A percentile compares a stretch with the other conserved stretches of the same genome.
These are phyloP conservation scores for Ligdia adustata DNA, from an alignment of 2,888 invertebrate species.

Conservation along the genomic window DNA sequence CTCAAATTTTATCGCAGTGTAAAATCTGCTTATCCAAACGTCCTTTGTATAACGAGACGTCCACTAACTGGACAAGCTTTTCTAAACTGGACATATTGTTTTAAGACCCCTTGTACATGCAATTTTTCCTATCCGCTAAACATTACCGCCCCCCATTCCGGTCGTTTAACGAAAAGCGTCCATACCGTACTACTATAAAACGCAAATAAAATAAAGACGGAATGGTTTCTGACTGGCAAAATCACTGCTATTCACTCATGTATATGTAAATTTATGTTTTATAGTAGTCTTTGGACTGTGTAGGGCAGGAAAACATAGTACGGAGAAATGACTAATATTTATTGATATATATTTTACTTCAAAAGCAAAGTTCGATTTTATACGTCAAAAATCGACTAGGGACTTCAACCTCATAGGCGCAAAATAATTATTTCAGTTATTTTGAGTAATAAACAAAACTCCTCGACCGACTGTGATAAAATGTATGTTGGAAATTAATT, in stretches of 20 bases:
- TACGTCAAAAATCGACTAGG: too few relatives aligned
- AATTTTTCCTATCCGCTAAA: slow-evolving; percentile 55
- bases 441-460: too few relatives aligned
- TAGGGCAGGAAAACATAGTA: slow-evolving; percentile 2
- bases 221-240: slow-evolving; percentile 52
- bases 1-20: background rate
- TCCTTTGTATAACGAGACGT: slow-evolving; percentile 23
- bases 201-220: slow-evolving; percentile 56
- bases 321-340: too few relatives aligned
- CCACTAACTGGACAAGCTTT: slow-evolving; percentile 34
- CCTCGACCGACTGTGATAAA: too few relatives aligned
- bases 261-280: slow-evolving; percentile 64
- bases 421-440: too few relatives aligned
- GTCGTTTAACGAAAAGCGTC: slow-evolving; percentile 57
- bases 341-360: too few relatives aligned
- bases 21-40: background rate
- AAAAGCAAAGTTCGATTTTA: too few relatives aligned
- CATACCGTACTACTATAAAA: slow-evolving; percentile 56
- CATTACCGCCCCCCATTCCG: slow-evolving; percentile 58
- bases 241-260: slow-evolving; percentile 49
- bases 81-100: slow-evolving; percentile 42
- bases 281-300: slow-evolving; percentile 33
- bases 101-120: slow-evolving; percentile 40
- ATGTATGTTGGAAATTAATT: too few relatives aligned
- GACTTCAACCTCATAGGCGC: too few relatives aligned